phyloP scores from a whole-genome alignment of 2,888 invertebrate species.

The Zhuqinia jingwanae region DNA sequence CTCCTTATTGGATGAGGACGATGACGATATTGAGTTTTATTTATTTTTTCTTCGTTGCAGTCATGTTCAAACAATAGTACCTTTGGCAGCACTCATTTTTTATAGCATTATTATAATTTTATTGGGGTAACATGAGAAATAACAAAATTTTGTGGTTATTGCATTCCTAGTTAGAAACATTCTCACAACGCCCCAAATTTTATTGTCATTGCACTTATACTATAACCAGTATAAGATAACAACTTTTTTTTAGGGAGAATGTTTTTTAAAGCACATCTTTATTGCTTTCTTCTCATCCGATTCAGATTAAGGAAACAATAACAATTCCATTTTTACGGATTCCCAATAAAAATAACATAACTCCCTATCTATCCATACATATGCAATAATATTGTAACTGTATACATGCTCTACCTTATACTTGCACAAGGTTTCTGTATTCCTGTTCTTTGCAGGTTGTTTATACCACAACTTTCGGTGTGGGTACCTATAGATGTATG shows the following conservation, averaged over 20 bases:
- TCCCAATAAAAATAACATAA: background rate
- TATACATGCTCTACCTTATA: too few species aligned
- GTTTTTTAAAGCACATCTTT: background rate
- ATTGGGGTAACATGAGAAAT: too few species aligned
- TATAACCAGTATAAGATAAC: background rate
- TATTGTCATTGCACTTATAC: background rate
- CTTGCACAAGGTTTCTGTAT: too few species aligned
- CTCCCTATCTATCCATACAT: background rate
- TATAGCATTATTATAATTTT: background rate
- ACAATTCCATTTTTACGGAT: conserved; percentile 4
- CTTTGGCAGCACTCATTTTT: background rate
- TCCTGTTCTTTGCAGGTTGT: too few species aligned
- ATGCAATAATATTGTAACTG: background rate
- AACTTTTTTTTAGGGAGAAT: background rate
- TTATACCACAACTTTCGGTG: too few species aligned
- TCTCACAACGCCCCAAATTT: conserved; percentile 1
- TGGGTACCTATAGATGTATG: background rate
- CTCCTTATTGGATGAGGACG: too few species aligned
- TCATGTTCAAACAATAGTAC: background rate
- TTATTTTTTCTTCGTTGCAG: too few species aligned
- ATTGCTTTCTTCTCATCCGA: background rate
- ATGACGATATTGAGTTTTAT: too few species aligned
- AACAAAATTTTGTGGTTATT: too few species aligned
- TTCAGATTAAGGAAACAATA: background rate
- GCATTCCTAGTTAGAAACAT: background rate